Evolutionary conservation across 2,888 invertebrate species (phyloP).

Genomic region (Acholoe squamosa): DNA sequence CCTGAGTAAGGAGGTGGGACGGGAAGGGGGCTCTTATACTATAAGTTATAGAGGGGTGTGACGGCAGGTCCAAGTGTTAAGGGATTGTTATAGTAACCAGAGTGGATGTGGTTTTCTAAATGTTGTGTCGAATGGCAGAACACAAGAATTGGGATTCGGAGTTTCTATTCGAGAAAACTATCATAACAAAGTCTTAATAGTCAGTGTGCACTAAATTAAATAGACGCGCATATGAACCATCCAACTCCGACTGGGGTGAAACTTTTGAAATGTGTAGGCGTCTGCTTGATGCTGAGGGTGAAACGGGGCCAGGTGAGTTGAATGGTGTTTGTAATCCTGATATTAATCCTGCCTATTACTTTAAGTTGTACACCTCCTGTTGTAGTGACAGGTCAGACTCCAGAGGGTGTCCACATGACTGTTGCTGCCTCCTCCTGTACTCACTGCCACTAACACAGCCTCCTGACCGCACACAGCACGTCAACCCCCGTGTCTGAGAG

Average conservation of each 20-base stretch:
- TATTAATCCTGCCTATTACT: background rate
- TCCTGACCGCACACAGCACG: background rate
- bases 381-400: background rate
- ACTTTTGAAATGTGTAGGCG: background rate
- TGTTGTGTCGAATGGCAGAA: too few species aligned
- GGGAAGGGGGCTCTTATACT: background rate
- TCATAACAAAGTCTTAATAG: too few species aligned
- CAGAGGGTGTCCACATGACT: slow-evolving; percentile 6
- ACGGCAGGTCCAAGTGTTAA: too few species aligned
- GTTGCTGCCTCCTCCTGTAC: background rate
- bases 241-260: background rate
- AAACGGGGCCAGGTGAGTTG: background rate
- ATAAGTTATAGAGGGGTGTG: background rate
- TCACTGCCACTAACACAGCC: background rate
- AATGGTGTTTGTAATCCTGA: background rate
- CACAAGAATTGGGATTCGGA: too few species aligned
- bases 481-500: background rate
- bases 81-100: too few species aligned
- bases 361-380: background rate
- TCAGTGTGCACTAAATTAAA: too few species aligned
- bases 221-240: too few species aligned
- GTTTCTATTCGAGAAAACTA: too few species aligned
- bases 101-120: too few species aligned
- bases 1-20: background rate
- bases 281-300: background rate